phyloP scores from a whole-genome alignment of 2,113 vertebrate genomes.

The Probosciger aterrimus region DNA sequence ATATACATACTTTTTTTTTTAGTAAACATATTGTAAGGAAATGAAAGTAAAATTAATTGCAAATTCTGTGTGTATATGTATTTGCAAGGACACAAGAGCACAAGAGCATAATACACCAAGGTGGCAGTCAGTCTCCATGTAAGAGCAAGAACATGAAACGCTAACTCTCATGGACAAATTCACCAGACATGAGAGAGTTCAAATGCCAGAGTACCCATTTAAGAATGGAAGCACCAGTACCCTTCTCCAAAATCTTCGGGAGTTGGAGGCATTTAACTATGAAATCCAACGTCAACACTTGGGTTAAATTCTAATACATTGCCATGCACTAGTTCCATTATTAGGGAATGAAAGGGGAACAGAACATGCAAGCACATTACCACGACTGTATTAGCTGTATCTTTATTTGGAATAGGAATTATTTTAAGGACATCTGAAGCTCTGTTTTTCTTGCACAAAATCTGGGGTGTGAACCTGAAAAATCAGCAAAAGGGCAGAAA shows the following conservation, averaged over 20 bases:
- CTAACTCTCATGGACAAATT: neutral
- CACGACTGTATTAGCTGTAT: neutral
- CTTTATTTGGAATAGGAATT: slow-evolving; percentile 11
- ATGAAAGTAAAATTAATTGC: slow-evolving; percentile 1
- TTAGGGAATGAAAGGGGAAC: neutral
- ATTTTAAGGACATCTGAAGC: slow-evolving; percentile 18
- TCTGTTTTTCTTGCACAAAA: neutral
- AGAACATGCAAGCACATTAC: neutral
- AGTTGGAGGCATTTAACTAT: neutral
- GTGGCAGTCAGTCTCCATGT: neutral
- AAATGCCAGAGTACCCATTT: neutral
- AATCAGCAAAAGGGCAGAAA: slow-evolving; percentile 2
- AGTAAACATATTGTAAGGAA: neutral
- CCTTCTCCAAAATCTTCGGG: neutral
- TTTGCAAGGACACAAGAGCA: neutral
- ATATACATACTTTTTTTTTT: neutral
- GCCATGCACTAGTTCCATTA: neutral
- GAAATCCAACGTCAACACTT: neutral
- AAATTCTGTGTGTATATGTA: neutral
- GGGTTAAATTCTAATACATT: neutral
- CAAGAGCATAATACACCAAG: neutral
- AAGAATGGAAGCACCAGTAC: neutral
- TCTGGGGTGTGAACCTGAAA: slow-evolving; percentile 15
- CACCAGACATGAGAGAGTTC: neutral
- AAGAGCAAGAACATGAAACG: neutral